Base-by-base conservation (phyloP, 2,113 vertebrate species). In the Melanerpes formicivorus region DNA sequence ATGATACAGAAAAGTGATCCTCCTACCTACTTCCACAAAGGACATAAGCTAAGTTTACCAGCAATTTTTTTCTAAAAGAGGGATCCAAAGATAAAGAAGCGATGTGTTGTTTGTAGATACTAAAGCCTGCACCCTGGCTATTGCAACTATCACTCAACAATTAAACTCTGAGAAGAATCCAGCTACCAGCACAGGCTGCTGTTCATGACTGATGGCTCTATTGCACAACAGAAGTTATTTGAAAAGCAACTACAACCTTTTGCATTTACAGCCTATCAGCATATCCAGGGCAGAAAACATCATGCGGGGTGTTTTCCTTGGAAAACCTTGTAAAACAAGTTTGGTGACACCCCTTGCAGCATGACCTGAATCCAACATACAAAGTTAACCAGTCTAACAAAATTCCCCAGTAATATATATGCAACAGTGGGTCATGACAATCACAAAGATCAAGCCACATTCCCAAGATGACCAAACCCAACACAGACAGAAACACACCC, bases 271-370 rank as follows among this genome's bases (percentile, higher is more conserved):
- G 67, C 34, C 66, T 22, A 59, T 30, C 65, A 27, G 32, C 16
- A 52, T 27, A 77, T 4, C 9, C 44, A 63, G 32, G 18, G 48
- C 73, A 86, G 65, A 71, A 80, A 63, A 81, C 74, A 85, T 21
- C 25, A 62, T 1, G 13, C 4, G n/a, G 84, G 14, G 52, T 52
- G 86, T 88, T 87, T 82, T 93, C 64, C 55, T 58, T 40, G 42
- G 71, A 94, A 95, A 95, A 93, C 92, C 77, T 88, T 76, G 90
- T 81, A 94, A 84, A 95, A 96, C 96, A 3, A 92, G 95, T 95
- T 72, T 42, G 63, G 84, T 73, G 90, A 95, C 86, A 84, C 27
- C 8, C 62, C 37, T 27, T 32, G 58, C 83, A 46, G n/a, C 54
- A 54, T 0, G 4, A 77, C 56, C 22, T 21, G 40, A 88, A 90